A percentile compares a stretch with the other conserved stretches of the same genome.
Evolutionary conservation across 2,113 vertebrate genomes (phyloP).

Genomic region (Phalacrocorax aristotelis): DNA sequence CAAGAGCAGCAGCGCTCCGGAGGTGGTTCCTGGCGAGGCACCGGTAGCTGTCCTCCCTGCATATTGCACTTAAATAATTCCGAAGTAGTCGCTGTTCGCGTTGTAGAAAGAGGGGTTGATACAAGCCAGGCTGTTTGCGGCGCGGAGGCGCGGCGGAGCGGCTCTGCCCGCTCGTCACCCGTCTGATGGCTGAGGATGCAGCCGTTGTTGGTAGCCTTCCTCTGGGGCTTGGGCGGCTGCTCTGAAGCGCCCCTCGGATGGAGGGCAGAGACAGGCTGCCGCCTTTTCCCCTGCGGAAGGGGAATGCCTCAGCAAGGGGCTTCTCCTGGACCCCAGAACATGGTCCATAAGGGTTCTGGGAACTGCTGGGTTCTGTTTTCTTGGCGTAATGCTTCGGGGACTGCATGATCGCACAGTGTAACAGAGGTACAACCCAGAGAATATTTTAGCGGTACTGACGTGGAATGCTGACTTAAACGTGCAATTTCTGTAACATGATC

Average conservation of each 20-base stretch:
- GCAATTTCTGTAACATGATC: not conserved
- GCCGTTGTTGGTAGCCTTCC: not conserved
- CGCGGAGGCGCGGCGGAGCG: not conserved
- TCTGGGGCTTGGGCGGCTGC: not conserved
- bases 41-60: accelerated
- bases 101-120: accelerated
- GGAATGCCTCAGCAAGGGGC: not conserved
- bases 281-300: not conserved
- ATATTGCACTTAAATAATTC: accelerated
- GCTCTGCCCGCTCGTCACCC: not conserved
- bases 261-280: not conserved
- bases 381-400: not conserved
- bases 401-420: not conserved
- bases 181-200: accelerated
- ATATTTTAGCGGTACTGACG: not conserved
- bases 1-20: not conserved
- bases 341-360: not conserved
- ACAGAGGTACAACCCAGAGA: not conserved
- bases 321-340: accelerated
- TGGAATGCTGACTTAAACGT: not conserved
- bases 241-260: not conserved
- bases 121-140: not conserved
- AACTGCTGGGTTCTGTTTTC: not conserved
- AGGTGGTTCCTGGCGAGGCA: not conserved
- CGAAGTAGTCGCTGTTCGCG: accelerated